Evolutionary conservation across 2,888 invertebrate species (phyloP).

Genomic region (Eudiplozoon nipponicum): DNA sequence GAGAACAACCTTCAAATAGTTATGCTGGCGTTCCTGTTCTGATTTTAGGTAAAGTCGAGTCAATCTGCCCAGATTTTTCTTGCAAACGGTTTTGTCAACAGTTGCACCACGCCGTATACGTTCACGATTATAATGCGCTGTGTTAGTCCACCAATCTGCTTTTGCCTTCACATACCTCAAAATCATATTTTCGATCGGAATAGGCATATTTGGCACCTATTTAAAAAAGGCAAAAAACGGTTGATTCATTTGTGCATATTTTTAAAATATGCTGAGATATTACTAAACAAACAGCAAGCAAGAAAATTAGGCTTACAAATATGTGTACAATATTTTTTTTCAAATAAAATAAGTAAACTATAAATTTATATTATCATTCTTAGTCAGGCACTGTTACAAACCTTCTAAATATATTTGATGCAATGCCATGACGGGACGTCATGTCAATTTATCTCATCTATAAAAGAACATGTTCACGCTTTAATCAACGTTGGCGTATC

Average conservation of each 20-base stretch:
- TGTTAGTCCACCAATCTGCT: constrained; percentile 99
- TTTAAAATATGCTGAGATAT: too few relatives aligned
- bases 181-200: constrained; percentile 98
- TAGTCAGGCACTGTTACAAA: too few relatives aligned
- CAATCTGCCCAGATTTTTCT: constrained; percentile 88
- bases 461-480: too few relatives aligned
- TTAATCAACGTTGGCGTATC: too few relatives aligned
- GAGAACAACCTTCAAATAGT: constrained; percentile 82
- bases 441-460: too few relatives aligned
- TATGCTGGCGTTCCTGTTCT: constrained; percentile 91
- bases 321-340: too few relatives aligned
- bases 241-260: not conserved
- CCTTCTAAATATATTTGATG: too few relatives aligned
- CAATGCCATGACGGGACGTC: too few relatives aligned
- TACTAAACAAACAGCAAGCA: not conserved
- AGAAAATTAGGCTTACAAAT: not conserved
- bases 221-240: constrained; percentile 21
- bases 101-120: constrained; percentile 92
- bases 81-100: constrained; percentile 90
- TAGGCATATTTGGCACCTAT: constrained; percentile 86
- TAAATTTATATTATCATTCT: too few relatives aligned
- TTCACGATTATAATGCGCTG: constrained; percentile 93
- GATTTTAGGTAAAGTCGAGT: constrained; percentile 76
- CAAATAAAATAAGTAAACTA: too few relatives aligned
- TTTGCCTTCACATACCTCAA: constrained; percentile 96